These are phyloP conservation scores for Plecotus auritus DNA, from an alignment of 2,113 vertebrate species.

Conservation along the genomic window DNA sequence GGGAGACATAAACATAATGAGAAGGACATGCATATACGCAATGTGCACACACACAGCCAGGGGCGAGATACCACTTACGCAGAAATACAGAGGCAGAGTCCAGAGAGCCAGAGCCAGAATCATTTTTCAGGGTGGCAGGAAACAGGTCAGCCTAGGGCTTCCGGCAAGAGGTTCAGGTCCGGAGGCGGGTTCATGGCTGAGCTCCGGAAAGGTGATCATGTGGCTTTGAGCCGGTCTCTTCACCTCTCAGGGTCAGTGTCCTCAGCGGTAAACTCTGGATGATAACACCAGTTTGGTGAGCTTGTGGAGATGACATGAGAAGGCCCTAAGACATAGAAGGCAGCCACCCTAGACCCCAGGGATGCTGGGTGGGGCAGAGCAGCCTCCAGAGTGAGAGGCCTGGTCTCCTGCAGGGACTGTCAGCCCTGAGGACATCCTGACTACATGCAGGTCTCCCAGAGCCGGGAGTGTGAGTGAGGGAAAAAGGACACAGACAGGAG, in stretches of 20 bases:
- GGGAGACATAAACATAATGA: neutral
- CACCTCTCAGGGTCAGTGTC: neutral
- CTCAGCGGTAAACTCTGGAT: neutral
- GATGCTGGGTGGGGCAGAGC: neutral
- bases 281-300: neutral
- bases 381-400: neutral
- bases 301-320: neutral
- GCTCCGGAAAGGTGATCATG: neutral
- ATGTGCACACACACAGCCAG: neutral
- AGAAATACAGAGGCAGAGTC: neutral
- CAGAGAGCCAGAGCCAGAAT: neutral
- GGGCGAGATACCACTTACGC: neutral
- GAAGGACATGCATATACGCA: neutral
- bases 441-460: fast-evolving
- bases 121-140: neutral
- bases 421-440: neutral
- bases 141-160: neutral
- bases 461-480: neutral
- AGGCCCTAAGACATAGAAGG: neutral
- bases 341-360: fast-evolving
- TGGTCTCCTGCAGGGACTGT: neutral
- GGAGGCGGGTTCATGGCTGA: neutral
- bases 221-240: neutral
- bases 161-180: neutral
- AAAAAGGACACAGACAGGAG: neutral